A percentile compares a stretch with the other conserved stretches of the same genome.
Conservation (phyloP, 2,888 invertebrate genomes). For the Lochmaea crataegi region DNA sequence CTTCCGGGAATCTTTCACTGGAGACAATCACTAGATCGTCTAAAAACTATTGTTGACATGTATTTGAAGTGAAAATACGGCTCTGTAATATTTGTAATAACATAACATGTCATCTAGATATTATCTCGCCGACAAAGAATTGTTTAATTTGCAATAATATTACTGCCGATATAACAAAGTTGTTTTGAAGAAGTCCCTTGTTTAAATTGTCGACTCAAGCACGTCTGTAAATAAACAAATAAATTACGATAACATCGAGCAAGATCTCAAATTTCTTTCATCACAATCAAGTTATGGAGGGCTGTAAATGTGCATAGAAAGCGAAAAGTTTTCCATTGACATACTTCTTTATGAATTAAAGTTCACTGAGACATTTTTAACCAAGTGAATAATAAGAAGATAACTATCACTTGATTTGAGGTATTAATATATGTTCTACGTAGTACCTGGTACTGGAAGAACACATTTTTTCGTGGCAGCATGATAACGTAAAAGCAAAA, state of each 20-base stretch:
- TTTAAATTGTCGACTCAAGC: slow-evolving; percentile 12
- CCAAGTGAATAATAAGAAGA: no score
- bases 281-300: background rate
- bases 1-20: no score
- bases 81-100: background rate
- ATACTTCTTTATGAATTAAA: background rate
- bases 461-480: background rate
- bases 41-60: background rate
- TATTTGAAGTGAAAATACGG: background rate
- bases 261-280: background rate
- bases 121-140: background rate
- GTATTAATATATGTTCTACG: background rate
- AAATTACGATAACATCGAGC: background rate
- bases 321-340: background rate
- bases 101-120: background rate
- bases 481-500: slow-evolving; percentile 9
- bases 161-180: slow-evolving; percentile 8
- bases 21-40: no score
- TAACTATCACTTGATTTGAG: no score
- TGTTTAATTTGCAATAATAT: background rate
- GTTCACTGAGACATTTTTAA: no score
- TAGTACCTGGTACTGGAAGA: background rate
- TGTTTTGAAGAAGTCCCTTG: slow-evolving; percentile 6
- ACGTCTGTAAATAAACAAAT: slow-evolving; percentile 7
- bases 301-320: background rate